These are phyloP conservation scores for Antedon bifida DNA, from an alignment of 35 echinoderm and acorn worm genomes.

Conservation along the genomic window DNA sequence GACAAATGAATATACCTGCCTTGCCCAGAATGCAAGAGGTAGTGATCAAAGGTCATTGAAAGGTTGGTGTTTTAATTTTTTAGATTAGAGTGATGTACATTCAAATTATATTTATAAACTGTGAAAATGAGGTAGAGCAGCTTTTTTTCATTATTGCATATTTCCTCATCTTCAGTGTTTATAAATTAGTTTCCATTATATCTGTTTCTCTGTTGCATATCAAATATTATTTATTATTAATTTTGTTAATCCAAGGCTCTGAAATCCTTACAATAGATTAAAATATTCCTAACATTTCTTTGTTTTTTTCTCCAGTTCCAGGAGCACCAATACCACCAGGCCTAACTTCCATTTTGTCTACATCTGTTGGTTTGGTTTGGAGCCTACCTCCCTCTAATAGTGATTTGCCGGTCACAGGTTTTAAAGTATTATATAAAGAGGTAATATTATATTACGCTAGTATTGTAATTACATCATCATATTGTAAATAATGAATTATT, in stretches of 20 bases:
- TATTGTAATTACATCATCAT: no score
- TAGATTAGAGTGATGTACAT: no score
- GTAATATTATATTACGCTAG: not conserved
- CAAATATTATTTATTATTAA: no score
- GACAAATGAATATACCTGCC: constrained; percentile 31
- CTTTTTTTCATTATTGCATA: not conserved
- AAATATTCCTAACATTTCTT: not conserved
- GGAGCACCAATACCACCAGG: constrained; percentile 14
- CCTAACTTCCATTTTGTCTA: constrained; percentile 27
- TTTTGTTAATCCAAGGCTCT: no score
- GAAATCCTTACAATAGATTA: not conserved
- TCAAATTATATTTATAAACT: no score
- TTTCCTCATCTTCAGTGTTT: no score
- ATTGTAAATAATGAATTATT: no score
- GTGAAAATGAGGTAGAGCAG: no score
- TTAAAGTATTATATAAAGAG: constrained; percentile 14
- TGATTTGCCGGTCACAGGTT: constrained; percentile 23
- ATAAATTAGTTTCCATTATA: not conserved
- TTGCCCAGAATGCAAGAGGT: constrained; percentile 36
- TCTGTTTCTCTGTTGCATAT: not conserved
- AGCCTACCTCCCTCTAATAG: constrained; percentile 12
- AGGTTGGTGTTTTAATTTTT: constrained; percentile 12
- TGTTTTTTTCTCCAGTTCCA: constrained; percentile 37
- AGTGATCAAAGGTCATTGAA: constrained; percentile 13
- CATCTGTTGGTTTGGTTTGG: constrained; percentile 29